Evolutionary conservation across 2,797 vertebrate species (phyloP).

Genomic region (Syndactyla subalaris): DNA sequence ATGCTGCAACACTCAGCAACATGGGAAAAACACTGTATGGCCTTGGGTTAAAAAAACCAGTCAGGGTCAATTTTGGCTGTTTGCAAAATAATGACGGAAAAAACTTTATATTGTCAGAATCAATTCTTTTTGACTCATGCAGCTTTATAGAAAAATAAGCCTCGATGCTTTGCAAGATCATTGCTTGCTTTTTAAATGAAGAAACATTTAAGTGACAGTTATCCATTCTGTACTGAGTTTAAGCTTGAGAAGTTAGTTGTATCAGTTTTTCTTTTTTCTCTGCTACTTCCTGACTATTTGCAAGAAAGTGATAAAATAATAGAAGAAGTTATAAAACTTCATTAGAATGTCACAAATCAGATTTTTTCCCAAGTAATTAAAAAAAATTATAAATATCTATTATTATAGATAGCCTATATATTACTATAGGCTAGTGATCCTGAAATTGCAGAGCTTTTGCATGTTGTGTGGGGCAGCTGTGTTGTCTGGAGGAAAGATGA

Average conservation of each 20-base stretch:
- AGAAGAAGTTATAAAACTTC: background rate
- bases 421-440: background rate
- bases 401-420: background rate
- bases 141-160: background rate
- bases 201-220: background rate
- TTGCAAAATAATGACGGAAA: background rate
- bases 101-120: background rate
- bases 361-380: background rate
- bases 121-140: background rate
- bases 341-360: background rate
- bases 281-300: background rate
- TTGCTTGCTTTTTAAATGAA: background rate
- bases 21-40: background rate
- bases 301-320: background rate
- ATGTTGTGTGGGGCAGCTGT: background rate
- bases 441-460: background rate
- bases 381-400: background rate
- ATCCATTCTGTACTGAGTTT: background rate
- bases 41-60: rapidly evolving
- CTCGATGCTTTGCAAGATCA: background rate
- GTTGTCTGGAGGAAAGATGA: background rate
- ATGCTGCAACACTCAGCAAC: background rate
- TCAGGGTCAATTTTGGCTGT: background rate
- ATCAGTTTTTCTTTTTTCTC: background rate
- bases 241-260: background rate